Base-by-base conservation (phyloP, 1,140 invertebrate species). In the Papilio polytes region DNA sequence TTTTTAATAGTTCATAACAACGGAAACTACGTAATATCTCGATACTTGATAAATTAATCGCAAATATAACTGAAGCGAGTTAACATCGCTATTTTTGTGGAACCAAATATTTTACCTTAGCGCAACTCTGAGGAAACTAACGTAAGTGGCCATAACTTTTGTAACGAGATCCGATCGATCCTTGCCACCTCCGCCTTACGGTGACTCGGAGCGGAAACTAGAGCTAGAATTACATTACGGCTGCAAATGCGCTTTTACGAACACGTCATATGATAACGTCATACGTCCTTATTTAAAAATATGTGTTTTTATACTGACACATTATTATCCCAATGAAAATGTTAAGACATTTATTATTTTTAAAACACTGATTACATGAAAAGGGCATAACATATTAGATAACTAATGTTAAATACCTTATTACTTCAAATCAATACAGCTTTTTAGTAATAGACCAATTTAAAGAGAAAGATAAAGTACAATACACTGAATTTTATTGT, bases 111-210 rank as follows among this genome's bases (percentile, higher is more conserved):
- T 2, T 31, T n/a, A n/a, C n/a, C n/a, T n/a, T 31, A 15, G 26
- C 13, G 26, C 10, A 66, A 66, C 12, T 66, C 63, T 31, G 26
- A 66, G 26, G 26, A 70, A 70, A 70, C 26, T 70, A 26, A 20
- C 22, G 63, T 70, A 70, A 70, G 63, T 31, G 63, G 63, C 63
- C 26, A 70, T 70, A 70, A 70, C 63, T 70, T 70, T 15, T 31
- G 63, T 70, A 70, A 70, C 63, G 26, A 70, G 63, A 70, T 70
- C 15, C 63, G 63, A 70, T 70, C 63, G 63, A 70, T 70, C 59
- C 59, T 63, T 63, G 22, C 59, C 59, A 63, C 59, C 59, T 63
- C 59, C 59, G 9, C 59, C 59, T 63, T 63, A 22, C 20, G 10
- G 59, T 63, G 59, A 63, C 59, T 13, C 59, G 13, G n/a, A 63